These are phyloP conservation scores for Natator depressus DNA, from an alignment of 2,113 vertebrate genomes.

Conservation along the genomic window DNA sequence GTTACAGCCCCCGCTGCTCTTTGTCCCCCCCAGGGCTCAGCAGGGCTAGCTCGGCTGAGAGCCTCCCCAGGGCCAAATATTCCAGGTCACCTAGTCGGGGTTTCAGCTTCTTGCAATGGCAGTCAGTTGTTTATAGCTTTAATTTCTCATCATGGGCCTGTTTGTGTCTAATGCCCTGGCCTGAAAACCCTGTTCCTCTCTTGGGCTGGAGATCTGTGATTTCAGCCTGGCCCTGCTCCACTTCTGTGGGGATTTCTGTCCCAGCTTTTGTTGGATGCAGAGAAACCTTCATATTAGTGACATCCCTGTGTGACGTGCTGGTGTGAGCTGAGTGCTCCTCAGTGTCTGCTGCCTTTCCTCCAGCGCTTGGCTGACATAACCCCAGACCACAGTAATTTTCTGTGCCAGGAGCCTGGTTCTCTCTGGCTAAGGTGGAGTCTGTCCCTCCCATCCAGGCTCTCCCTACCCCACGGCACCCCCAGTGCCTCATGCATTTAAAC, in stretches of 20 bases:
- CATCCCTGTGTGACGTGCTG: no score
- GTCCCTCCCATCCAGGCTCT: background rate
- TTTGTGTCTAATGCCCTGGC: background rate
- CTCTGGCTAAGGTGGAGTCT: background rate
- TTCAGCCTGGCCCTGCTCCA: background rate
- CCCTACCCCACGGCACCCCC: background rate
- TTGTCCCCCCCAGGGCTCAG: no score
- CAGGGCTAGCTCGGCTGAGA: no score
- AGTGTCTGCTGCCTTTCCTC: no score
- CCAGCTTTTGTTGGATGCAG: background rate
- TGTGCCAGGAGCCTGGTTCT: background rate
- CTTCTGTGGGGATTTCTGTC: background rate
- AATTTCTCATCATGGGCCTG: background rate
- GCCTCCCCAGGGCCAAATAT: no score
- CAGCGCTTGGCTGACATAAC: background rate
- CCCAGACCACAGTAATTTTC: background rate
- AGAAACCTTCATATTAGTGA: no score
- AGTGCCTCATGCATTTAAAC: rapidly evolving
- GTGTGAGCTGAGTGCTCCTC: no score
- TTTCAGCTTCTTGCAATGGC: no score
- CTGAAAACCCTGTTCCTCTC: background rate
- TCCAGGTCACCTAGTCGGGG: no score
- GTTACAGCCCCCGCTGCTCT: no score
- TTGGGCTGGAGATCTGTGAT: background rate
- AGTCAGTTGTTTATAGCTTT: background rate